Percentiles rank a stretch among this genome's conserved stretches.
phyloP scores from a whole-genome alignment of 2,888 invertebrate species.

The Buathra laborator region DNA sequence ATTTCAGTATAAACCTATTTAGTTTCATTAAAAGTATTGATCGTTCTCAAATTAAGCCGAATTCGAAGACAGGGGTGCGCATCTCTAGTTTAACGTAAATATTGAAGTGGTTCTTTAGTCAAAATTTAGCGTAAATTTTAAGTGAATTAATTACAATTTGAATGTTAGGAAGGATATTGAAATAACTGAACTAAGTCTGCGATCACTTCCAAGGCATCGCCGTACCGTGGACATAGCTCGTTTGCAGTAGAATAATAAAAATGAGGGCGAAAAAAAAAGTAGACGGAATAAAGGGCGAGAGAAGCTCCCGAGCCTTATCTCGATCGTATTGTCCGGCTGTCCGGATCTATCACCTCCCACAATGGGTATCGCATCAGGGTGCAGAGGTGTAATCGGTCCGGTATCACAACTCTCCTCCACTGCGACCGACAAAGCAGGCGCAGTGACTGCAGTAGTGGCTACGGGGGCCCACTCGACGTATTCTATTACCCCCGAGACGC shows the following conservation, averaged over 20 bases:
- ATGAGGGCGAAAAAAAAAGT: not conserved
- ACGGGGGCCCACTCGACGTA: constrained; percentile 63
- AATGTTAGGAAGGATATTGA: too few species aligned
- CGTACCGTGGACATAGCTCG: constrained; percentile 13
- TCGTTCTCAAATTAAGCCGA: not conserved
- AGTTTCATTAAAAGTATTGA: not conserved
- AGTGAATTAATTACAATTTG: too few species aligned
- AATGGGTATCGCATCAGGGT: constrained; percentile 72
- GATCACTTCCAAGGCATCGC: constrained; percentile 3
- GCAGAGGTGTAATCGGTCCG: constrained; percentile 69
- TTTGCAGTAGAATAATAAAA: constrained; percentile 31
- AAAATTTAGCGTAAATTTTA: too few species aligned
- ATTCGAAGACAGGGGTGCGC: too few species aligned
- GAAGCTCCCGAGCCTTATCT: constrained; percentile 71
- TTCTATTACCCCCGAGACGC: constrained; percentile 68
- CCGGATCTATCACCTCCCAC: constrained; percentile 78
- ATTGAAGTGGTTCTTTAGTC: too few species aligned
- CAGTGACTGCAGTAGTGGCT: constrained; percentile 24
- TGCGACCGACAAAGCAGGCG: constrained; percentile 71
- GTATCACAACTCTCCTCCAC: constrained; percentile 67
- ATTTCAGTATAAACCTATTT: not conserved
- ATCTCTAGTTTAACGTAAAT: too few species aligned
- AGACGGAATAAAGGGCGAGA: constrained; percentile 37
- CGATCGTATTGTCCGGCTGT: constrained; percentile 76
- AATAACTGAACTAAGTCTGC: not conserved